phyloP scores from a whole-genome alignment of 1,140 invertebrate genomes.

The Coelopa frigida region DNA sequence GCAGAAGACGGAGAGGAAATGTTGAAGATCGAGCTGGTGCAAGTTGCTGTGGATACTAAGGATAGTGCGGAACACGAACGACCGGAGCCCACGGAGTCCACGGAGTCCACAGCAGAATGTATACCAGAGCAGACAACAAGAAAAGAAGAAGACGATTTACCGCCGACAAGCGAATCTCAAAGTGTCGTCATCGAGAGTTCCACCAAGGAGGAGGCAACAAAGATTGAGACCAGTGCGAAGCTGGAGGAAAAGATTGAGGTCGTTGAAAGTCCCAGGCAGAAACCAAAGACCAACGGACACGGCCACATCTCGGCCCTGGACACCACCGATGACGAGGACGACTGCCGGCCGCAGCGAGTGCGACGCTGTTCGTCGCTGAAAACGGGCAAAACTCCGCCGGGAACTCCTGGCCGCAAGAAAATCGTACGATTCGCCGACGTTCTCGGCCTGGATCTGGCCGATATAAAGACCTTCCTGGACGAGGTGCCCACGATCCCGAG shows the following conservation, averaged over 20 bases:
- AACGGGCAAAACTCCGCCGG: constrained; percentile 84
- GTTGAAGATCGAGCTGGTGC: constrained; percentile 4
- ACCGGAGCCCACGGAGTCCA: not conserved
- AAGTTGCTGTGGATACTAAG: not conserved
- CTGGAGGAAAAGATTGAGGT: not conserved
- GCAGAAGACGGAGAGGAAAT: constrained; percentile 7
- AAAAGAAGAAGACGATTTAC: not conserved
- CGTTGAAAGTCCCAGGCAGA: not conserved
- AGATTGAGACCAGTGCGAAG: not conserved
- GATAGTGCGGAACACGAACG: not conserved
- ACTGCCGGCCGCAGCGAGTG: constrained; percentile 56
- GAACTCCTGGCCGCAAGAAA: constrained; percentile 82
- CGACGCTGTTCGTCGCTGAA: constrained; percentile 79
- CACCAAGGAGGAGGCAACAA: not conserved
- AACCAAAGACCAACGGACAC: not conserved
- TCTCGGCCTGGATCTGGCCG: constrained; percentile 84
- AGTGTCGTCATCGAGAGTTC: no score
- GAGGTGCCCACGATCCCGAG: constrained; percentile 81
- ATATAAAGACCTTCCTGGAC: constrained; percentile 81
- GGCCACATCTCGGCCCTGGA: constrained; percentile 16
- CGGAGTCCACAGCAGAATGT: constrained; percentile 3
- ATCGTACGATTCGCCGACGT: constrained; percentile 94
- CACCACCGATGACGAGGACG: constrained; percentile 42
- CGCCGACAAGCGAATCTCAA: no score
- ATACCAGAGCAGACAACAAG: constrained; percentile 7